Percentiles rank a stretch among this genome's conserved stretches.
Evolutionary conservation across 2,113 vertebrate genomes (phyloP).

Genomic region (Struthidea cinerea): DNA sequence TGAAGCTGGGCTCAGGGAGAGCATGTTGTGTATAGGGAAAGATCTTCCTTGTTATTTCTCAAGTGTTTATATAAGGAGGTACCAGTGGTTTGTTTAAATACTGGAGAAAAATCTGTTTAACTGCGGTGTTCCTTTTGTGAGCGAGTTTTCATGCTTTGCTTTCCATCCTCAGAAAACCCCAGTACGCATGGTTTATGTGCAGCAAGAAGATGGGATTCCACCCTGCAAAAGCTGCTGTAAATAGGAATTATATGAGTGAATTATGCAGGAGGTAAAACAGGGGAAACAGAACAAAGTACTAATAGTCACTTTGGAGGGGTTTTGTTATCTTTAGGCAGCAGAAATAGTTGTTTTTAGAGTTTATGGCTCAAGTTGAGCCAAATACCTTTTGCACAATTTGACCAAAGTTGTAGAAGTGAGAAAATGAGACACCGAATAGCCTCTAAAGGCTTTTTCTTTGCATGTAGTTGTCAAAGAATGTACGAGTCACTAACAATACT

Average conservation of each 20-base stretch:
- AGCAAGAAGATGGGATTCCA: neutral
- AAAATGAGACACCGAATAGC: neutral
- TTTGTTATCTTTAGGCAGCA: constrained; percentile 8
- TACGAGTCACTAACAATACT: neutral
- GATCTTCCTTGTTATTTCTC: neutral
- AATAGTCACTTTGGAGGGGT: neutral
- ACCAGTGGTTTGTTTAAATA: neutral
- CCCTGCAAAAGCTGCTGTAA: neutral
- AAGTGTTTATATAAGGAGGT: neutral
- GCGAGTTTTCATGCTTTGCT: neutral
- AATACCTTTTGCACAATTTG: neutral
- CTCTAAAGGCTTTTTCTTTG: neutral
- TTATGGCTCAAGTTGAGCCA: neutral
- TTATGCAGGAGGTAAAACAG: neutral
- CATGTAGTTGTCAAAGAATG: neutral
- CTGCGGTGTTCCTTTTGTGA: neutral
- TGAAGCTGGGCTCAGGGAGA: neutral
- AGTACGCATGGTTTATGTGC: neutral
- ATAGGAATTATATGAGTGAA: neutral
- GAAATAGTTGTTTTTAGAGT: neutral
- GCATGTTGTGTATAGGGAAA: neutral
- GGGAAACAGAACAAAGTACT: neutral
- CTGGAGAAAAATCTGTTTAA: neutral
- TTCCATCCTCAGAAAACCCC: neutral
- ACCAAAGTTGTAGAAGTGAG: neutral